Evolutionary conservation across 2,797 vertebrate species (phyloP), one percentile per base, ranked within the genome.

Genomic region (Takifugu rubripes): DNA sequence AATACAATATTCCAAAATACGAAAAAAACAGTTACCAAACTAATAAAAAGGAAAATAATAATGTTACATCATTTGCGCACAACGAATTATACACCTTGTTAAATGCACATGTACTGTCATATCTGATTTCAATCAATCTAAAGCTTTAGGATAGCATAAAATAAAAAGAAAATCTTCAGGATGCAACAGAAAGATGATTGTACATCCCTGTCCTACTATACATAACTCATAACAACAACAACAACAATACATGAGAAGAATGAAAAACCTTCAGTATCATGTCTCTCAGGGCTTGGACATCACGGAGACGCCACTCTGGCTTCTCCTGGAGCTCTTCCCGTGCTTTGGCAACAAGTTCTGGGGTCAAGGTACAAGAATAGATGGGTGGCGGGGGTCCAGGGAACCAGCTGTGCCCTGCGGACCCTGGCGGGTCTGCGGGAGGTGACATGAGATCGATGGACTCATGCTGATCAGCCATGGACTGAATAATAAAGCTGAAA

Each of bases 251-350:
- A 6, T 17, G 3, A 33, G 8, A 33, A 3, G 0, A 27, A 5
- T n/a, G 25, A 55, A 14, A 44, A 50, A 89, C 88, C 88, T 90
- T 90, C 68, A 95, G 89, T 70, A 98, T 94, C 97, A 99, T 99
- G 64, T 99, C 97, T 33, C 97, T 90, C 6, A 99, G 92, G 0
- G 97, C 96, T 76, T 99, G 97, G 46, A 95, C 96, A 1, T 99
- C 97, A 0, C 96, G 92, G 0, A 98, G 93, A 48, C 97, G 89
- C 97, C 96, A 99, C 48, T 99, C 97, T 0, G 97, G 97, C 64
- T 99, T 98, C 86, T 99, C 97, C 78, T 99, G 96, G 9, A 99
- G 93, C 82, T 99, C 96, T 56, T 97, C 96, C 14, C 95, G 90
- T 17, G 97, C 97, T 76, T 98, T 99, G 79, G 93, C 91, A 73